Evolutionary conservation across 2,888 invertebrate species (phyloP).

Genomic region (Tholera decimalis): DNA sequence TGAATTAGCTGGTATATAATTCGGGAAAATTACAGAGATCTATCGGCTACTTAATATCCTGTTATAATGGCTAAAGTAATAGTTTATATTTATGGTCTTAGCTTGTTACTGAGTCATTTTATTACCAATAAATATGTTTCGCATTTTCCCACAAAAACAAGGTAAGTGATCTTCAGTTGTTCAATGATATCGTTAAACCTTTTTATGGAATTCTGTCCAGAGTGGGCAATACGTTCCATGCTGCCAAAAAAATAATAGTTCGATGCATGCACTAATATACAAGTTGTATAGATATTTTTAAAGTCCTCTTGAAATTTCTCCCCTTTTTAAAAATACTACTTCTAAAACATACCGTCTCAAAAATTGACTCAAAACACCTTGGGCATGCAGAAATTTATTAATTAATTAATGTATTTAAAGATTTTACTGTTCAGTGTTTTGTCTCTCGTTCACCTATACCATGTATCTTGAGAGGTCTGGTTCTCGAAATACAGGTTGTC

Average conservation of each 20-base stretch:
- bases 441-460: too few relatives aligned
- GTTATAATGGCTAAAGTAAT: constrained; percentile 35
- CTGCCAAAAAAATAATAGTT: neutral
- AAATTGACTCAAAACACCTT: too few relatives aligned
- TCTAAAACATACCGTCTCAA: too few relatives aligned
- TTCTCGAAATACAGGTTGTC: too few relatives aligned
- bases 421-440: too few relatives aligned
- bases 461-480: too few relatives aligned
- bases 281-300: too few relatives aligned
- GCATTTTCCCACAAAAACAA: constrained; percentile 6
- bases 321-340: too few relatives aligned
- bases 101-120: constrained; percentile 12
- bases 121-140: constrained; percentile 4
- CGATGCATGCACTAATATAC: neutral
- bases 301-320: too few relatives aligned
- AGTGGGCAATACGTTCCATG: neutral
- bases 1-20: constrained; percentile 43
- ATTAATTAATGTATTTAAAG: too few relatives aligned
- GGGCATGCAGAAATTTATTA: too few relatives aligned
- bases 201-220: neutral
- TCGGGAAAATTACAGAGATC: constrained; percentile 54
- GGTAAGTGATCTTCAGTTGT: neutral
- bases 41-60: constrained; percentile 40
- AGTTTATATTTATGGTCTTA: constrained; percentile 24
- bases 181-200: constrained; percentile 1